Evolutionary conservation across 1,140 invertebrate species (phyloP), one percentile per base, ranked within the genome.

Genomic region (Monochamus saltuarius): DNA sequence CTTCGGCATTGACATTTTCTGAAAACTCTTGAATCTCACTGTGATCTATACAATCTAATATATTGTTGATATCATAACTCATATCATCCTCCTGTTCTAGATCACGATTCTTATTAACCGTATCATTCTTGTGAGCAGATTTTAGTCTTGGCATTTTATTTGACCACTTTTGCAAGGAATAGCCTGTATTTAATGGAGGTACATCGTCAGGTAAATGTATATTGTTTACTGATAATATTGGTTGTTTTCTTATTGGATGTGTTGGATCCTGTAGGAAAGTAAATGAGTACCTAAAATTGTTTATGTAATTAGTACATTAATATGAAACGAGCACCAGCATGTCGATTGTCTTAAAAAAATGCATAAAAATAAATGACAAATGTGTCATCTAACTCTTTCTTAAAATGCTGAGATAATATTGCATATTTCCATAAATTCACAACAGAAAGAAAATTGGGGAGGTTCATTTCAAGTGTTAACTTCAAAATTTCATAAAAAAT

Each of bases 141-240:
- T 50, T 62, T 35, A 67, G 35, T 34, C 64, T 63, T 7, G 67
- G 65, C 16, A 46, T 60, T 59, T 69, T 69, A 16, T 51, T 65
- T 0, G 65, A 54, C 69, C 69, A 71, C 56, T 54, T 51, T n/a
- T 64, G 40, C 37, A 61, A 10, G 1, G 67, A 63, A n/a, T 45
- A n/a, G 7, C 65, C 67, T 0, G 56, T 61, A 45, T 69, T 69
- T 8, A 62, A 62, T 7, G 50, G 10, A 4, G 14, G 14, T 7
- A 59, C 10, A 22, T 61, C 47, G 6, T 67, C 62, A 8, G 65
- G 62, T n/a, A 67, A 49, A 2, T 43, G 37, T 35, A 67, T 10
- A 17, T 51, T 67, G 2, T 56, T 59, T 51, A 67, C 61, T 2
- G 61, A 49, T 35, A 67, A 34, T 29, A 14, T 56, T 0, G 37